Evolutionary conservation across 2,113 vertebrate genomes (phyloP).

Genomic region (Nicator chloris): DNA sequence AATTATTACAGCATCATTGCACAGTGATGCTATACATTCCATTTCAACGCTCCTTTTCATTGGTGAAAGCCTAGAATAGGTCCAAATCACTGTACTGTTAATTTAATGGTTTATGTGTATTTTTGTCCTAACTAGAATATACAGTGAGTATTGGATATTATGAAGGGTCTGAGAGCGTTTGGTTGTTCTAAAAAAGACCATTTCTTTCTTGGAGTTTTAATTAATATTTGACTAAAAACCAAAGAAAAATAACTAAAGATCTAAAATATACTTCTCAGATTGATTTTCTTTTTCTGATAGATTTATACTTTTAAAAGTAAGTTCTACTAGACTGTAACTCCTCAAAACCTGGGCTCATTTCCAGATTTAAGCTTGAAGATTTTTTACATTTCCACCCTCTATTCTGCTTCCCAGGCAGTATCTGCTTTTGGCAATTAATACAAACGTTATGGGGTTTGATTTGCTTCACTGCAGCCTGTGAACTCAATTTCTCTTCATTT

Average conservation of each 20-base stretch:
- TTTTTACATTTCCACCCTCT: constrained; percentile 33
- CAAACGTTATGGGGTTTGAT: constrained; percentile 61
- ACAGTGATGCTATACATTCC: background rate
- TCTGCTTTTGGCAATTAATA: constrained; percentile 72
- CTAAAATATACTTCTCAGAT: background rate
- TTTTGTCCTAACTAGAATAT: background rate
- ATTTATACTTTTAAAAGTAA: constrained; percentile 52
- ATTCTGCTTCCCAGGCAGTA: constrained; percentile 48
- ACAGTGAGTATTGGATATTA: background rate
- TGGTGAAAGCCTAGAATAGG: background rate
- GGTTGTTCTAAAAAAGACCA: background rate
- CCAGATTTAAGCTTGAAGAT: constrained; percentile 40
- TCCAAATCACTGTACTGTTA: background rate
- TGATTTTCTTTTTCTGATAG: background rate
- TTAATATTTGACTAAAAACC: constrained; percentile 8
- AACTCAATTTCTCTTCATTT: constrained; percentile 74
- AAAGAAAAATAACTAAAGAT: constrained; percentile 7
- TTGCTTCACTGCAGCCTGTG: constrained; percentile 68
- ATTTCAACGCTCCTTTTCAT: background rate
- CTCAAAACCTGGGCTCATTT: constrained; percentile 30
- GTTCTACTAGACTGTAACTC: background rate
- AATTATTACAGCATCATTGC: background rate
- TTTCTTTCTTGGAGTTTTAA: constrained; percentile 38
- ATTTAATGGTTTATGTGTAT: background rate
- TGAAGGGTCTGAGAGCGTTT: background rate